Conservation (phyloP, 2,888 invertebrate genomes). For the Orthosia gracilis region DNA sequence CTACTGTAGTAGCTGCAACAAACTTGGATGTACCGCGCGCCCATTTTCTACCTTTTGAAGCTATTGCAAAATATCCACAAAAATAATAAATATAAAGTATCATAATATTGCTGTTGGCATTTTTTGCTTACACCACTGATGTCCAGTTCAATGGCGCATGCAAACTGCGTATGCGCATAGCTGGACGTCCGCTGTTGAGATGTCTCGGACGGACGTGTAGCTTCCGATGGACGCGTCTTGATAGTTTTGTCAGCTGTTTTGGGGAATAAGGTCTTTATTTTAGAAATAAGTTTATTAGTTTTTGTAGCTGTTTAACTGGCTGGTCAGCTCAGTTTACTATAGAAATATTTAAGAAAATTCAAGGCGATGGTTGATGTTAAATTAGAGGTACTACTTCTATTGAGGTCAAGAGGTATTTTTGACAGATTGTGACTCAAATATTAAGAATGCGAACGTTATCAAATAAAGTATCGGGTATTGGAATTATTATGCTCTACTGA, state of each 20-base stretch:
- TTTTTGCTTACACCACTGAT: slow-evolving; percentile 50
- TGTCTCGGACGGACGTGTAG: slow-evolving; percentile 59
- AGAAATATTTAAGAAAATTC: no score
- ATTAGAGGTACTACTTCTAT: no score
- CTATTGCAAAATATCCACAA: not conserved
- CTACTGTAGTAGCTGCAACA: no score
- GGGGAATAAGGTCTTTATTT: not conserved
- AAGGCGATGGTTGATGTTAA: no score
- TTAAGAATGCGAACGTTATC: no score
- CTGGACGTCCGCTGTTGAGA: slow-evolving; percentile 81
- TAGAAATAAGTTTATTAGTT: not conserved
- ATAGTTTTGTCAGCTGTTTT: slow-evolving; percentile 65
- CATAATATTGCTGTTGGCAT: slow-evolving; percentile 41
- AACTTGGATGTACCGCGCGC: no score
- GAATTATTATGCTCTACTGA: no score
- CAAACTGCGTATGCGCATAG: slow-evolving; percentile 75
- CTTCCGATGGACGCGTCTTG: slow-evolving; percentile 72
- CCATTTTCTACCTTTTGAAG: not conserved
- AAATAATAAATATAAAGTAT: slow-evolving; percentile 24
- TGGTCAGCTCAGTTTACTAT: not conserved
- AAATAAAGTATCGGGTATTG: no score
- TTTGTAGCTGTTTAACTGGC: not conserved
- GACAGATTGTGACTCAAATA: no score
- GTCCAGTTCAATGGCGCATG: slow-evolving; percentile 79
- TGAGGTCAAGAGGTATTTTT: no score